These are phyloP conservation scores for Leptinotarsa undecemlineata DNA, from an alignment of 1,140 invertebrate species.

Conservation along the genomic window DNA sequence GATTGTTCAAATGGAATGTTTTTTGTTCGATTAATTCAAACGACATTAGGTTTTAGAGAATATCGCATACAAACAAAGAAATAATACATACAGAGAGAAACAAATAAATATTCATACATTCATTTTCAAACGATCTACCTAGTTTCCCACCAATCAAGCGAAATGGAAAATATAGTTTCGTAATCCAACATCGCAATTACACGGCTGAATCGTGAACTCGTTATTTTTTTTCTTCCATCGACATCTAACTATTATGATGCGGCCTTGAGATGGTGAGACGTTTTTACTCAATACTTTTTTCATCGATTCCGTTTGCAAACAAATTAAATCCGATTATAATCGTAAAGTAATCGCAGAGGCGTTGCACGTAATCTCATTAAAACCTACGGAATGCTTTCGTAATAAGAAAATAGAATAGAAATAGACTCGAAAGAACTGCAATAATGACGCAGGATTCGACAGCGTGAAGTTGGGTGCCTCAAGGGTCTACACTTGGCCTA, in stretches of 20 bases:
- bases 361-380: neutral
- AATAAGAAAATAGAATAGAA: neutral
- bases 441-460: no score
- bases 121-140: no score
- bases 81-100: no score
- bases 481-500: no score
- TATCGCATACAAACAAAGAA: no score
- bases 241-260: neutral
- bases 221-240: neutral
- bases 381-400: neutral
- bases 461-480: no score
- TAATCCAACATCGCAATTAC: neutral
- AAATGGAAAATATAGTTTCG: neutral
- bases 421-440: no score
- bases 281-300: neutral
- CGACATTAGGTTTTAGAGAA: no score
- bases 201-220: neutral
- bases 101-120: no score
- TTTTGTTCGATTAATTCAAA: no score
- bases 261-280: neutral
- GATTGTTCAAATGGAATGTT: no score
- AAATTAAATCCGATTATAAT: neutral
- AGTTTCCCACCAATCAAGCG: no score
- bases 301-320: constrained; percentile 7
- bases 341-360: neutral